phyloP scores from a whole-genome alignment of 2,888 invertebrate genomes.

The Bhutanitis thaidina region DNA sequence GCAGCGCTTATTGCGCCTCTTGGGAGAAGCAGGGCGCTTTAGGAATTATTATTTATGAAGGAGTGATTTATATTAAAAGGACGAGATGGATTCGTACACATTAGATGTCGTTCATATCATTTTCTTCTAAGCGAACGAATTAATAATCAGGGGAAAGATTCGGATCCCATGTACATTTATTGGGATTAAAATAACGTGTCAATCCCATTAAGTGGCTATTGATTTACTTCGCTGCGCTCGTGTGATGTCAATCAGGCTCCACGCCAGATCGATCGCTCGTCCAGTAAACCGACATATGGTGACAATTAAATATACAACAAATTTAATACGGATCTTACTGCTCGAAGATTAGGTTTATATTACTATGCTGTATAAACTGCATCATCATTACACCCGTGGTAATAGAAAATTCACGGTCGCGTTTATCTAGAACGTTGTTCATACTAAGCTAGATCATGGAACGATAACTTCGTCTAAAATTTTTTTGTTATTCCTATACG shows the following conservation, averaged over 20 bases:
- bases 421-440: not conserved
- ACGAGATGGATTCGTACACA: no score
- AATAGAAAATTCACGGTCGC: constrained; percentile 2
- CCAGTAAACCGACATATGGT: constrained; percentile 9
- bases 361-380: constrained; percentile 1
- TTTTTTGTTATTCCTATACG: no score
- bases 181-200: not conserved
- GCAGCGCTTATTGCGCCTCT: no score
- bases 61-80: no score
- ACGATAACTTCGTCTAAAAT: not conserved
- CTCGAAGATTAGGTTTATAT: not conserved
- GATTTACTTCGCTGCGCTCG: not conserved
- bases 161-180: no score
- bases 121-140: no score
- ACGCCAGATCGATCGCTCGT: constrained; percentile 2
- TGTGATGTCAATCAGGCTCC: constrained; percentile 3
- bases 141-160: no score
- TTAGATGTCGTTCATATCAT: no score
- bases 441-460: not conserved
- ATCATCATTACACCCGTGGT: not conserved
- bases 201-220: not conserved
- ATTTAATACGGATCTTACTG: not conserved
- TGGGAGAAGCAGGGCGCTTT: no score
- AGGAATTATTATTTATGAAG: no score
- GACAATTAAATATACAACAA: not conserved